Evolutionary conservation across 2,888 invertebrate genomes (phyloP).

Genomic region (Temnothorax rugatulus): DNA sequence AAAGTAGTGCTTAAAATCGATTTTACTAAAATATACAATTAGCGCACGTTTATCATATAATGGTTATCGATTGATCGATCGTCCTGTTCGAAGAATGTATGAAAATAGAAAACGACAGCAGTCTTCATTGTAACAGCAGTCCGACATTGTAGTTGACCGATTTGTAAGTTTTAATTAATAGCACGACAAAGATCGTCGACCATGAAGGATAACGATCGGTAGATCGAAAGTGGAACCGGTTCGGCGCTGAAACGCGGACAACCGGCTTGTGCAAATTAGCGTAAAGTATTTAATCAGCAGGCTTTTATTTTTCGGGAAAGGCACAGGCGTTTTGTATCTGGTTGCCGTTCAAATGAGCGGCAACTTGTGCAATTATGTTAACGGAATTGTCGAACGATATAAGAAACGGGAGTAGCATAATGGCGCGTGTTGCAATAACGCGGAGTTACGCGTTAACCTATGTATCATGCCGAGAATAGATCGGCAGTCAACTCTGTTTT

Average conservation of each 20-base stretch:
- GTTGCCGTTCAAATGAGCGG: neutral
- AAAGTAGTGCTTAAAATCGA: neutral
- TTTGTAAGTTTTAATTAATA: conserved; percentile 42
- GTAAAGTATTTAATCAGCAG: conserved; percentile 15
- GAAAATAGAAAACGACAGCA: neutral
- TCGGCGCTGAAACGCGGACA: conserved; percentile 17
- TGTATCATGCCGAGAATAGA: neutral
- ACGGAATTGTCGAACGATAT: neutral
- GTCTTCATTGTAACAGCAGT: too few species aligned
- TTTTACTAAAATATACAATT: conserved; percentile 6
- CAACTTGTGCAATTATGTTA: conserved; percentile 2
- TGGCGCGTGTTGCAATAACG: neutral
- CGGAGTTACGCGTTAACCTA: conserved; percentile 12
- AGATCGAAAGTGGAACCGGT: conserved; percentile 29
- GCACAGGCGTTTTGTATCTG: neutral
- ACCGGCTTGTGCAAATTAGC: conserved; percentile 12
- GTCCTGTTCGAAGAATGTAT: neutral
- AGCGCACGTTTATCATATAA: too few species aligned
- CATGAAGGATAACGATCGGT: conserved; percentile 21
- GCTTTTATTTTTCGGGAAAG: conserved; percentile 17
- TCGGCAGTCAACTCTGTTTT: neutral
- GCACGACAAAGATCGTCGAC: neutral
- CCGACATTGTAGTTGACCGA: neutral
- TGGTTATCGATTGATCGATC: neutral
- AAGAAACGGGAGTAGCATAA: neutral